Percentiles rank a stretch among this genome's conserved stretches.
Conservation (phyloP, 2,888 invertebrate genomes). For the Melolontha melolontha region DNA sequence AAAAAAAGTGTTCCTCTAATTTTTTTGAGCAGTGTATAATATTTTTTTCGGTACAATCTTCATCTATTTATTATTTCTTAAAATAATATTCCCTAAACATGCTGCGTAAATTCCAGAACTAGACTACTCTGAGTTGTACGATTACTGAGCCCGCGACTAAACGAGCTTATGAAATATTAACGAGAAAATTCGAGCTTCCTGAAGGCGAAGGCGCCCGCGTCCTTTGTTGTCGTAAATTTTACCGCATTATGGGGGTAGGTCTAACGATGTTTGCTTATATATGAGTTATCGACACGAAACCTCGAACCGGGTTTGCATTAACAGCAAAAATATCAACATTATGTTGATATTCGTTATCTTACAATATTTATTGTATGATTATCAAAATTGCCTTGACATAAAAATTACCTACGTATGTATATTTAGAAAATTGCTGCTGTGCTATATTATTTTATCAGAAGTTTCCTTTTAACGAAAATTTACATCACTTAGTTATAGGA, state of each 20-base stretch:
- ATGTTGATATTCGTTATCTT: too few relatives aligned
- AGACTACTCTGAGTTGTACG: constrained; percentile 3
- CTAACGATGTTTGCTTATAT: constrained; percentile 26
- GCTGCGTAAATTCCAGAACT: constrained; percentile 15
- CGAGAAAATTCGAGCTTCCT: constrained; percentile 24
- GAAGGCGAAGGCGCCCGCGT: constrained; percentile 16
- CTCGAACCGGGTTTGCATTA: not conserved
- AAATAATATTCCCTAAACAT: not conserved
- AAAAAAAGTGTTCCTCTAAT: too few relatives aligned
- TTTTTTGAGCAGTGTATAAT: too few relatives aligned
- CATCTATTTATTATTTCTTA: not conserved
- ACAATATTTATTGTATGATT: too few relatives aligned
- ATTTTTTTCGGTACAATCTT: too few relatives aligned
- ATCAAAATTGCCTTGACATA: too few relatives aligned
- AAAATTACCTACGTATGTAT: too few relatives aligned
- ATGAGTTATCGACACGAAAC: constrained; percentile 23
- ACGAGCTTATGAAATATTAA: constrained; percentile 30
- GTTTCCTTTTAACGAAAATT: too few relatives aligned
- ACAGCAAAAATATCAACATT: too few relatives aligned
- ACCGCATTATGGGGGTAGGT: constrained; percentile 24
- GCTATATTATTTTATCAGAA: too few relatives aligned
- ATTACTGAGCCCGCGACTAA: constrained; percentile 13
- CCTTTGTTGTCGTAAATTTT: constrained; percentile 27
- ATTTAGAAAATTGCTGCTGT: too few relatives aligned
- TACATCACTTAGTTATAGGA: too few relatives aligned